Base-by-base conservation (phyloP, 2,888 invertebrate species). In the Synanthedon vespiformis region DNA sequence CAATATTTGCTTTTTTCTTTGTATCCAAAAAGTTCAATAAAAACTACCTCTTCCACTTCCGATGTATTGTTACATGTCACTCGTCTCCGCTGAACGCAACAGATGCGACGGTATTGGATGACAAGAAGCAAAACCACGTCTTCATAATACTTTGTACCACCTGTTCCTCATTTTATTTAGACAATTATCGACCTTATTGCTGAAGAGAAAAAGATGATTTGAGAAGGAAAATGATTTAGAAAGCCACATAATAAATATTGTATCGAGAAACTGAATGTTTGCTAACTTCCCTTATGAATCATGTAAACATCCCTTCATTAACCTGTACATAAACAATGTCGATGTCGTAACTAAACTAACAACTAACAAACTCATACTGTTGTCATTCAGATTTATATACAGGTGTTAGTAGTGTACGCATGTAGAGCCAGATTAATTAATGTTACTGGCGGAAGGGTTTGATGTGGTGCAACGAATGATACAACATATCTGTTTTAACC, bases 361-460 rank as follows among this genome's bases (percentile, higher is more conserved):
- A 14, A 44, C 11, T 44, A 44, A 44, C 13, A 44, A n/a, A 34
- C 34, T 34, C 13, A 44, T 13, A 22, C 41, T 34, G 16, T 4
- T 12, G 47, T 53, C 50, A 13, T 41, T 53, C 49, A 51, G 52
- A 50, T 56, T 56, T 53, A 53, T 54, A 51, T 50, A 51, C 50
- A 40, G 49, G 59, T 51, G 56, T 58, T 60, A 57, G 57, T 56
- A 53, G 48, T 49, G 51, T 52, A 6, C 11, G 50, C 49, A 50
- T 40, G 27, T 51, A 57, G 57, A 60, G 55, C 58, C 54, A 56
- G 57, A 61, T 58, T 55, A 59, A 61, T 59, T 51, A 53, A 54
- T 40, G 44, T 40, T 48, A 54, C 57, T 56, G 49, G 55, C 51
- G 54, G 51, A 52, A 50, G 52, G 44, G 40, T 58, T 49, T 49